phyloP scores from a whole-genome alignment of 2,797 vertebrate genomes.

The Nothura maculosa region DNA sequence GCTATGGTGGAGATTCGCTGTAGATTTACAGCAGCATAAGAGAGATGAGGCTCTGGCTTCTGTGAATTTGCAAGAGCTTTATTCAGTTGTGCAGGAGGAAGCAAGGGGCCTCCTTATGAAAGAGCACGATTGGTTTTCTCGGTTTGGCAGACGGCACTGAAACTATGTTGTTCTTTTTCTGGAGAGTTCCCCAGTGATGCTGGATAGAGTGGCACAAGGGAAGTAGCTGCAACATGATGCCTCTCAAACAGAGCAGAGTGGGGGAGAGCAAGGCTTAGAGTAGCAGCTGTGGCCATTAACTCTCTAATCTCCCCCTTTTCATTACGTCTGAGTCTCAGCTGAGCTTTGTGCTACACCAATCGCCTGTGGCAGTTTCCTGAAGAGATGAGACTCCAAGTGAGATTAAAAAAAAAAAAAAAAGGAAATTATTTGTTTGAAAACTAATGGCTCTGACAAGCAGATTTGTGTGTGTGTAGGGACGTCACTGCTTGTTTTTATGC shows the following conservation, averaged over 20 bases:
- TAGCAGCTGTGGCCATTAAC: slow-evolving; percentile 36
- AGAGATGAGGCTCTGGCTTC: neutral
- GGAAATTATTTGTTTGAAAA: slow-evolving; percentile 19
- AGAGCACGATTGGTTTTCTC: neutral
- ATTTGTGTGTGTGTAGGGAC: neutral
- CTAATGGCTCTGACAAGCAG: neutral
- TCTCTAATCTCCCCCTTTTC: slow-evolving; percentile 15
- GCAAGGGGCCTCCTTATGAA: neutral
- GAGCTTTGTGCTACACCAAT: slow-evolving; percentile 32
- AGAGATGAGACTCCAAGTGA: neutral
- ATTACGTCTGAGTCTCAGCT: neutral
- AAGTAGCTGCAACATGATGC: slow-evolving; percentile 52
- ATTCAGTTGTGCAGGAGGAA: neutral
- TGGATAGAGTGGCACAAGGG: neutral
- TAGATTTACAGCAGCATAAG: neutral
- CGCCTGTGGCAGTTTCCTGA: slow-evolving; percentile 20
- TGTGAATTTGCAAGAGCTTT: neutral
- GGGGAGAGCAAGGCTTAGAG: neutral
- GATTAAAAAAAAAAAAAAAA: neutral
- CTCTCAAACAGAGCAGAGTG: slow-evolving; percentile 7
- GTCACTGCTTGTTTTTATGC: neutral
- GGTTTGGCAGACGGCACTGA: neutral
- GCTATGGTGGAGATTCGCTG: neutral
- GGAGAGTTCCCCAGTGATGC: slow-evolving; percentile 2
- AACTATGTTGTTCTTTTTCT: slow-evolving; percentile 27